Conservation (phyloP, 2,797 vertebrate genomes). For the Salmo trutta region DNA sequence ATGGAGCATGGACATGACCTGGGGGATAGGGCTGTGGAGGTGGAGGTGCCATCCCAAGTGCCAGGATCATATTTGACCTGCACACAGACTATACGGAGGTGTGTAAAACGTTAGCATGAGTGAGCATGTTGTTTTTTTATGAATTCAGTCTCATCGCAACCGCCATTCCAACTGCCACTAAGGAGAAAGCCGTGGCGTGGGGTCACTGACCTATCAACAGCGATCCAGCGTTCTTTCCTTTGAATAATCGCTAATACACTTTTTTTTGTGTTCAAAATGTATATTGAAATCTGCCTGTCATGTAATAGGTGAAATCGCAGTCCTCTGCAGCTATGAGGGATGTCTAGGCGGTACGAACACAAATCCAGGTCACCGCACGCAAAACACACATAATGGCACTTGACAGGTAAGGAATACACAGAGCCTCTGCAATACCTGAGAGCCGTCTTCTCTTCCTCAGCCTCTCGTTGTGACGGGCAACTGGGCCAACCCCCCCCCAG, state of each 20-base stretch:
- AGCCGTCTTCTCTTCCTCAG: slow-evolving; percentile 18
- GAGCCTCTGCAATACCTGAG: slow-evolving; percentile 10
- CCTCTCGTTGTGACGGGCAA: slow-evolving; percentile 2
- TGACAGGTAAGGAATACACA: slow-evolving; percentile 9
- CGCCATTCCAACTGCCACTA: background rate
- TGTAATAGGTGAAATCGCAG: background rate
- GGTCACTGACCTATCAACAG: background rate
- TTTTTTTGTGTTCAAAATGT: no score
- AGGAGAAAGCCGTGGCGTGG: background rate
- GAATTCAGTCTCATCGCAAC: background rate
- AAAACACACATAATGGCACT: background rate
- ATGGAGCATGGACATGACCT: background rate
- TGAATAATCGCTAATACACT: background rate
- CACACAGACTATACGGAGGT: background rate
- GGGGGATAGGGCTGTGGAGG: background rate
- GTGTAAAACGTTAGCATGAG: background rate
- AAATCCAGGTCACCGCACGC: slow-evolving; percentile 16
- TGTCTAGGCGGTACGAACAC: background rate
- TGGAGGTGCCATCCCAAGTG: no score
- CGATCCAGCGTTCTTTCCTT: background rate
- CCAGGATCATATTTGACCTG: no score
- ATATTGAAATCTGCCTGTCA: background rate
- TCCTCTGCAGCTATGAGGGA: background rate
- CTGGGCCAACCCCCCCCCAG: background rate
- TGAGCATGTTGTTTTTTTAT: background rate